Base-by-base conservation (phyloP, 2,888 invertebrate species). In the Lamellibrachia satsuma region DNA sequence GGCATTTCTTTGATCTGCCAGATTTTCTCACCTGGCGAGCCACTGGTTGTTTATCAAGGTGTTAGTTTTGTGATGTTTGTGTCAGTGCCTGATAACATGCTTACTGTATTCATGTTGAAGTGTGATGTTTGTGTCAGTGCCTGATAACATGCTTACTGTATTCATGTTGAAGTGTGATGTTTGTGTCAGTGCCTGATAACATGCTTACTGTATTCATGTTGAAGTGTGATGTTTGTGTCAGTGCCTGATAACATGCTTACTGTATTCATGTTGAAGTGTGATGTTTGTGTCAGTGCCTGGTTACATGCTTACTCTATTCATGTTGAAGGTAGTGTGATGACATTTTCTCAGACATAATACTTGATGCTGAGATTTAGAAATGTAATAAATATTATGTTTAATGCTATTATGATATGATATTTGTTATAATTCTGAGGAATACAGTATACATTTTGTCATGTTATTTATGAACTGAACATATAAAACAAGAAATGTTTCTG, bases 1-100 rank as follows among this genome's bases (percentile, higher is more conserved):
- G 97, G 92, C 97, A 98, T 93, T 98, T 98, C 95, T 98, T 99
- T 96, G 99, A 99, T 96, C 97, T 99, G 91, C 98, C 99, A 0
- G 99, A 99, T 96, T 99, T 98, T 96, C 97, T 99, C 6, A 99
- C 99, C 0, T 99, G 98, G 98, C 98, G 98, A 97, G 98, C 98
- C 0, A 99, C 99, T 7, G 98, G 97, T 52, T 97, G 97, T 92
- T 97, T 97, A 94, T 97, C 97, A 0, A 97, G 98, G 97, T 97
- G 96, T 22, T 15, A 15, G 15, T 60, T 60, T 60, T 3, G 60
- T 60, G 55, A 9, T 60, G 39, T 39, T 39, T 39, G 0, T 39
- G 39, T 39, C 39, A 0, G 39, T 39, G 39, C 39, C 39, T 39
- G 39, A 39, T 39, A 39, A 39, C 39, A 39, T 39, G 39, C 39